These are phyloP conservation scores for Teleopsis dalmanni DNA, from an alignment of 1,140 invertebrate genomes.

Conservation along the genomic window DNA sequence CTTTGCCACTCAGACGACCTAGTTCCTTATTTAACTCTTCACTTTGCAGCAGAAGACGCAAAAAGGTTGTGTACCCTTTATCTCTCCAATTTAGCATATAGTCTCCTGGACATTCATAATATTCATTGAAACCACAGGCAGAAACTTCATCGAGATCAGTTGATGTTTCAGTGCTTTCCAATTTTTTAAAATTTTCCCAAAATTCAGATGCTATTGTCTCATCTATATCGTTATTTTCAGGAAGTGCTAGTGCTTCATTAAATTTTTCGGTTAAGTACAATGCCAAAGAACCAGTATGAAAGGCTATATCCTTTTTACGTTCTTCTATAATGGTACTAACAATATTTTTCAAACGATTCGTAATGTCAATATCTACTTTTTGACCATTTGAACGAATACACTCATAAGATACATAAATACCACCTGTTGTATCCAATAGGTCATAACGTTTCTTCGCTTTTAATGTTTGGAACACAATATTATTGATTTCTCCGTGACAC, in stretches of 20 bases:
- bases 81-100: conserved; percentile 53
- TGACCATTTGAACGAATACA: conserved; percentile 32
- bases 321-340: conserved; percentile 5
- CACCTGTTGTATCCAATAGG: conserved; percentile 27
- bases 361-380: conserved; percentile 14
- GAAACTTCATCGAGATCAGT: conserved; percentile 53
- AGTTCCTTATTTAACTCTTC: conserved; percentile 32
- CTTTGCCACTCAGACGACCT: conserved; percentile 20
- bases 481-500: conserved; percentile 66
- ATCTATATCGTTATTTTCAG: conserved; percentile 9
- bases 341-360: conserved; percentile 1
- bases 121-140: conserved; percentile 45
- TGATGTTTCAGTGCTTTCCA: conserved; percentile 48
- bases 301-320: conserved; percentile 16
- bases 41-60: conserved; percentile 48
- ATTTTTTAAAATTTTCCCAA: conserved; percentile 47
- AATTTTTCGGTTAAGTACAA: conserved; percentile 25
- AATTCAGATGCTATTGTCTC: conserved; percentile 34
- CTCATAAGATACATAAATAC: conserved; percentile 16
- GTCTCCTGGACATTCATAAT: conserved; percentile 51
- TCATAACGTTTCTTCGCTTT: conserved; percentile 45
- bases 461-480: conserved; percentile 55
- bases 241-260: conserved; percentile 6
- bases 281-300: conserved; percentile 32
- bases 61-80: conserved; percentile 49